A percentile compares a stretch with the other conserved stretches of the same genome.
These are phyloP conservation scores for Cheilosia vernalis DNA, from an alignment of 2,888 invertebrate genomes.

Conservation along the genomic window DNA sequence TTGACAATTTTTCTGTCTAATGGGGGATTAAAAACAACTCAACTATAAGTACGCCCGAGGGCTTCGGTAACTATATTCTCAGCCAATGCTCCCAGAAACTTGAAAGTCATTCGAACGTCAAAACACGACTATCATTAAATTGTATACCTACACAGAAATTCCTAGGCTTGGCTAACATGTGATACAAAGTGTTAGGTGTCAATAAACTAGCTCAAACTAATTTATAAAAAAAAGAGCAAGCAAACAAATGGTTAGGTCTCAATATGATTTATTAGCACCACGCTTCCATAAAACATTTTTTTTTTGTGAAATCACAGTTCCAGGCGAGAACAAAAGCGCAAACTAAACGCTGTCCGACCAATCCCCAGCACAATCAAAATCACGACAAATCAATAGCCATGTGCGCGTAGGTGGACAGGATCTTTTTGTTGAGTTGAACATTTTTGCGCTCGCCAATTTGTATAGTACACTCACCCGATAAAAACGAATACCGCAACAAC, in stretches of 20 bases:
- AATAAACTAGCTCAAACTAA: conserved; percentile 8
- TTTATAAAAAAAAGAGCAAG: neutral
- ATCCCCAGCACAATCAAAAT: conserved; percentile 27
- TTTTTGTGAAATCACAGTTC: neutral
- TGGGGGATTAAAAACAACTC: no score
- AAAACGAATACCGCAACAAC: neutral
- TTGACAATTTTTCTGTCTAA: no score
- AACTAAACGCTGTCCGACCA: conserved; percentile 15
- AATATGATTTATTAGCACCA: conserved; percentile 33
- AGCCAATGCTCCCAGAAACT: no score
- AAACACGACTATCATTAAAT: no score
- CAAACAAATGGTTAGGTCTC: neutral
- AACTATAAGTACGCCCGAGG: no score
- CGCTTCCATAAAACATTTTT: conserved; percentile 6
- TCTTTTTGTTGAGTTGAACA: neutral
- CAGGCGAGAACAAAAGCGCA: conserved; percentile 12
- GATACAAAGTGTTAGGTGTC: conserved; percentile 1
- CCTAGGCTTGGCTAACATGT: neutral
- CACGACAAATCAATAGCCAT: conserved; percentile 26
- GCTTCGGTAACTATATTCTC: no score
- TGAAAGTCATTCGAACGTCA: no score
- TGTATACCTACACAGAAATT: neutral
- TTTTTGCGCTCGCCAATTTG: neutral
- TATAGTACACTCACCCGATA: neutral
- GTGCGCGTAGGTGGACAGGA: conserved; percentile 34